A percentile compares a stretch with the other conserved stretches of the same genome.
Conservation (phyloP, 2,888 invertebrate genomes). For the Pilophorus perplexus region DNA sequence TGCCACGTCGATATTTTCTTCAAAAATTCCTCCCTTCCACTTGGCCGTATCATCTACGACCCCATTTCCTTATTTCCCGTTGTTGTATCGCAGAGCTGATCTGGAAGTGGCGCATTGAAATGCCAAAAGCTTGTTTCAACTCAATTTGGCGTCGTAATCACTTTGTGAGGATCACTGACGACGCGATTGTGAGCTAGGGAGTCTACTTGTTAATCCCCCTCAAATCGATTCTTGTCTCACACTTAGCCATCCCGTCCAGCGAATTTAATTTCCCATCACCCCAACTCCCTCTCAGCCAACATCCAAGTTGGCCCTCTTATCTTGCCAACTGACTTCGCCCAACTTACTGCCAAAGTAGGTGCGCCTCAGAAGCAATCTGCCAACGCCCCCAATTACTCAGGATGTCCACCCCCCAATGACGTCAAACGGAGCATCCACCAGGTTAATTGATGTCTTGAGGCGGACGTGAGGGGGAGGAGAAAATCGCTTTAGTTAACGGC, state of each 20-base stretch:
- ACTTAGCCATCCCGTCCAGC: neutral
- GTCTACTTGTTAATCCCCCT: neutral
- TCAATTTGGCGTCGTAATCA: slow-evolving; percentile 32
- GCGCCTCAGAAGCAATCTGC: too few relatives aligned
- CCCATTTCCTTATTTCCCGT: too few relatives aligned
- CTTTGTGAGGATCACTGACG: slow-evolving; percentile 10
- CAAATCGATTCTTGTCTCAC: neutral
- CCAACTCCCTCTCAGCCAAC: neutral
- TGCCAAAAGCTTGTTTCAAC: slow-evolving; percentile 3
- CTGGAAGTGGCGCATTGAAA: slow-evolving; percentile 35
- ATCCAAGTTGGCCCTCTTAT: too few relatives aligned
- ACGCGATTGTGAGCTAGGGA: too few relatives aligned
- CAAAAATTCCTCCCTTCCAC: too few relatives aligned
- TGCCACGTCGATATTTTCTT: too few relatives aligned
- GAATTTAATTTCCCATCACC: neutral
- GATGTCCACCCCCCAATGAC: slow-evolving; percentile 19
- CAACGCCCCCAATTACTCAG: too few relatives aligned
- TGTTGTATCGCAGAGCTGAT: too few relatives aligned
- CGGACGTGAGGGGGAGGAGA: slow-evolving; percentile 19
- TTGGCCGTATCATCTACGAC: too few relatives aligned
- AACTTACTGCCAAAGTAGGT: too few relatives aligned
- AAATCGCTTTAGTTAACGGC: slow-evolving; percentile 18
- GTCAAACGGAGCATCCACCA: slow-evolving; percentile 28
- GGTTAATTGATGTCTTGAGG: slow-evolving; percentile 29
- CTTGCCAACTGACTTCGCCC: too few relatives aligned